Evolutionary conservation across 2,888 invertebrate species (phyloP).

Genomic region (Agonopterix subpropinquella): DNA sequence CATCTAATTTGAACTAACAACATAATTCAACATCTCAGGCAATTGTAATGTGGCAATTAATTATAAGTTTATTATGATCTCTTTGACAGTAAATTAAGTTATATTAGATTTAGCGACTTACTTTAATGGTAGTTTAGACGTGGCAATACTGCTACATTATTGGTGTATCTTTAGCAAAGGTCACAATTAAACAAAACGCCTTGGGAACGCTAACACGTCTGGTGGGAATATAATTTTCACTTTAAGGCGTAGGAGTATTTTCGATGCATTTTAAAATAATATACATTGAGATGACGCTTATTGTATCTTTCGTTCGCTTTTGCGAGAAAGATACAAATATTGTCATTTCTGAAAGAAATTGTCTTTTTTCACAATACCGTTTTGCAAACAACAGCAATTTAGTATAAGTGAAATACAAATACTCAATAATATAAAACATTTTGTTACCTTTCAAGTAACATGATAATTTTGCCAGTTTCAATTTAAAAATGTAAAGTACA

Average conservation of each 20-base stretch:
- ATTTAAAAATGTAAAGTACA: conserved; percentile 5
- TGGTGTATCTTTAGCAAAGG: conserved; percentile 7
- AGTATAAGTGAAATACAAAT: conserved; percentile 63
- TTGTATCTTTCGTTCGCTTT: conserved; percentile 26
- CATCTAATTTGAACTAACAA: too few relatives aligned
- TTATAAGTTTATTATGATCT: conserved; percentile 74
- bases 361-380: too few relatives aligned
- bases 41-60: conserved; percentile 62
- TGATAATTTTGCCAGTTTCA: conserved; percentile 26
- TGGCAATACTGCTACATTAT: too few relatives aligned
- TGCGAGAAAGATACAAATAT: conserved; percentile 2
- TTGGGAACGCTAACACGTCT: conserved; percentile 31
- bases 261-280: conserved; percentile 35
- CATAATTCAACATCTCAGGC: conserved; percentile 19
- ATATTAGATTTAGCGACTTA: conserved; percentile 44
- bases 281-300: conserved; percentile 13
- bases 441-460: conserved; percentile 41
- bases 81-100: conserved; percentile 66
- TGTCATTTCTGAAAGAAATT: too few relatives aligned
- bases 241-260: conserved; percentile 29
- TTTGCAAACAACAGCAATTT: conserved; percentile 5
- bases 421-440: conserved; percentile 47
- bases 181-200: conserved; percentile 36
- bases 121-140: conserved; percentile 15
- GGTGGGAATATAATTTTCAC: conserved; percentile 56